A percentile compares a stretch with the other conserved stretches of the same genome.
These are phyloP conservation scores for Bufo bufo DNA, from an alignment of 2,113 vertebrate species.

Conservation along the genomic window DNA sequence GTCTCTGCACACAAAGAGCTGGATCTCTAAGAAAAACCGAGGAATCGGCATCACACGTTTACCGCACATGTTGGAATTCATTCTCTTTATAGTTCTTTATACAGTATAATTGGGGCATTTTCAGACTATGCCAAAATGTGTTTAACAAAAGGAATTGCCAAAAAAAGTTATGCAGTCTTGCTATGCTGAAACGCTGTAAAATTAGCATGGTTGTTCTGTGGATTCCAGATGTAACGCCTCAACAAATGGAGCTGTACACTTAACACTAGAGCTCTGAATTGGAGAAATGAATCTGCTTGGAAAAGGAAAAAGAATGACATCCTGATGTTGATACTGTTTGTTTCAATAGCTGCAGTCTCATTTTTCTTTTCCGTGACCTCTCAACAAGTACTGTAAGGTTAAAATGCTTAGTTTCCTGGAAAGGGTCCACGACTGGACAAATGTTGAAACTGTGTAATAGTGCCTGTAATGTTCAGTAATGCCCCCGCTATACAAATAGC, in stretches of 20 bases:
- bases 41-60: not conserved
- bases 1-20: conserved; percentile 9
- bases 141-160: conserved; percentile 23
- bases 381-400: conserved; percentile 65
- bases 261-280: conserved; percentile 22
- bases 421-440: conserved; percentile 54
- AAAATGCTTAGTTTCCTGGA: conserved; percentile 67
- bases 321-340: conserved; percentile 45
- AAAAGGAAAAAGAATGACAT: conserved; percentile 38
- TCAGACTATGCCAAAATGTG: conserved; percentile 39
- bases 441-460: conserved; percentile 59
- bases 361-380: conserved; percentile 41
- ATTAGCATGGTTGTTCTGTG: conserved; percentile 22
- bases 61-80: conserved; percentile 16
- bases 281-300: conserved; percentile 30
- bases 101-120: conserved; percentile 2
- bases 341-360: conserved; percentile 29
- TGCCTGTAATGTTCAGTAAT: conserved; percentile 42
- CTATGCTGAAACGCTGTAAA: conserved; percentile 26
- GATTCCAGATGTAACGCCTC: conserved; percentile 47
- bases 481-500: conserved; percentile 16
- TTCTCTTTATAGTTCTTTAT: conserved; percentile 15
- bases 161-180: conserved; percentile 9
- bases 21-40: not conserved
- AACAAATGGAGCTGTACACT: conserved; percentile 21